Evolutionary conservation across 2,888 invertebrate genomes (phyloP).

Genomic region (Amblyjoppa proteus): DNA sequence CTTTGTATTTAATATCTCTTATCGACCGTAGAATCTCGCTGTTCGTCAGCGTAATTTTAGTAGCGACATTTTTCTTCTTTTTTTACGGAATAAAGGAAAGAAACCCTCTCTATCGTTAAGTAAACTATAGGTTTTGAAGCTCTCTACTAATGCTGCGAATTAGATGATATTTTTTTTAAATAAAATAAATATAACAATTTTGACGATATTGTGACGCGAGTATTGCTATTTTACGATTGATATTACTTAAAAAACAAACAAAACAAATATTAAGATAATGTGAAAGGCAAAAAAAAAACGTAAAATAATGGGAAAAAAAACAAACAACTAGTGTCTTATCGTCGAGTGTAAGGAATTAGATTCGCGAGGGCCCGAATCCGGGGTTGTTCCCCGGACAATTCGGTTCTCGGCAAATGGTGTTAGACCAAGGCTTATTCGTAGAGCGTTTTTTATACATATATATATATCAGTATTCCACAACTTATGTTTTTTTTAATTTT

Average conservation of each 20-base stretch:
- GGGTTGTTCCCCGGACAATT: slow-evolving; percentile 27
- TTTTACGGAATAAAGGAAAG: slow-evolving; percentile 26
- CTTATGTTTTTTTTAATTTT: slow-evolving; percentile 76
- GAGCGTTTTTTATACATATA: slow-evolving; percentile 72
- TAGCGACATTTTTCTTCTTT: slow-evolving; percentile 70
- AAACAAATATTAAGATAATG: slow-evolving; percentile 45
- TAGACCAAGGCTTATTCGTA: slow-evolving; percentile 82
- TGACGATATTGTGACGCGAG: slow-evolving; percentile 74
- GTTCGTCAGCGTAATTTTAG: slow-evolving; percentile 72
- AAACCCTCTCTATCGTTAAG: slow-evolving; percentile 72
- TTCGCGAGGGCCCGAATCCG: slow-evolving; percentile 30
- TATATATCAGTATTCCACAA: slow-evolving; percentile 84
- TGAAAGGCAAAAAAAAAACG: slow-evolving; percentile 50
- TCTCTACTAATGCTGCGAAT: slow-evolving; percentile 73
- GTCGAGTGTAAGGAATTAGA: slow-evolving; percentile 71
- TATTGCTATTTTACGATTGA: slow-evolving; percentile 81
- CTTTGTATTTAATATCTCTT: slow-evolving; percentile 68
- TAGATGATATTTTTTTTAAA: slow-evolving; percentile 73
- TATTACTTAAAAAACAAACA: slow-evolving; percentile 66
- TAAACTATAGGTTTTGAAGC: slow-evolving; percentile 71
- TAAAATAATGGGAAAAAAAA: slow-evolving; percentile 45
- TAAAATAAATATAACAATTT: slow-evolving; percentile 35
- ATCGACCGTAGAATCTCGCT: slow-evolving; percentile 69
- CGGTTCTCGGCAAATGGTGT: slow-evolving; percentile 76
- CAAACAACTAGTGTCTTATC: slow-evolving; percentile 68